Evolutionary conservation across 2,888 invertebrate species (phyloP).

Genomic region (Cantharis lateralis): DNA sequence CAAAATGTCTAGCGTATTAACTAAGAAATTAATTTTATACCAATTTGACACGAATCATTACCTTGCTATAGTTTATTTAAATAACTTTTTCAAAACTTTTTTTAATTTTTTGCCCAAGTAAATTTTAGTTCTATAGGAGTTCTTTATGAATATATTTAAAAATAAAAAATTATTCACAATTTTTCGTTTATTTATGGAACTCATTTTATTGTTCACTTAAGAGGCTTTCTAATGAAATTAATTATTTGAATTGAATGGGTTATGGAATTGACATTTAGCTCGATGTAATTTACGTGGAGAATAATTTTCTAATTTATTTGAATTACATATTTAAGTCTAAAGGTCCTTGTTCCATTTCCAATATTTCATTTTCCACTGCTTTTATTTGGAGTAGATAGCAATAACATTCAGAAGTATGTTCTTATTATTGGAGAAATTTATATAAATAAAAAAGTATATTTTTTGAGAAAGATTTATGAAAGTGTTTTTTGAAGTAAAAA

Average conservation of each 20-base stretch:
- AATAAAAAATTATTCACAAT: not conserved
- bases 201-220: constrained; percentile 2
- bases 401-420: not conserved
- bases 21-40: not conserved
- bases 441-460: not conserved
- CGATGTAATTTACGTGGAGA: not conserved
- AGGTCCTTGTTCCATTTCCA: not conserved
- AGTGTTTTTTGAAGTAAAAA: not conserved
- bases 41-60: not conserved
- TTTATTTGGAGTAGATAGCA: not conserved
- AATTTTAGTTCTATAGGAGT: not conserved
- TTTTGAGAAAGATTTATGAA: not conserved
- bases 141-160: not conserved
- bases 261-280: constrained; percentile 2
- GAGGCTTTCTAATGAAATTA: constrained; percentile 1
- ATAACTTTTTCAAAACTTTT: not conserved
- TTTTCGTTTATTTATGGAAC: not conserved
- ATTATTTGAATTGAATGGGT: constrained; percentile 1
- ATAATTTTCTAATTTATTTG: not conserved
- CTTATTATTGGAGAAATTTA: not conserved
- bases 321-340: not conserved
- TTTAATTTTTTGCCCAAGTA: not conserved
- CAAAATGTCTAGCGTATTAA: not conserved
- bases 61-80: not conserved
- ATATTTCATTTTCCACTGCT: not conserved